Evolutionary conservation across 1,140 invertebrate genomes (phyloP).

Genomic region (Lordiphosa stackelbergi): DNA sequence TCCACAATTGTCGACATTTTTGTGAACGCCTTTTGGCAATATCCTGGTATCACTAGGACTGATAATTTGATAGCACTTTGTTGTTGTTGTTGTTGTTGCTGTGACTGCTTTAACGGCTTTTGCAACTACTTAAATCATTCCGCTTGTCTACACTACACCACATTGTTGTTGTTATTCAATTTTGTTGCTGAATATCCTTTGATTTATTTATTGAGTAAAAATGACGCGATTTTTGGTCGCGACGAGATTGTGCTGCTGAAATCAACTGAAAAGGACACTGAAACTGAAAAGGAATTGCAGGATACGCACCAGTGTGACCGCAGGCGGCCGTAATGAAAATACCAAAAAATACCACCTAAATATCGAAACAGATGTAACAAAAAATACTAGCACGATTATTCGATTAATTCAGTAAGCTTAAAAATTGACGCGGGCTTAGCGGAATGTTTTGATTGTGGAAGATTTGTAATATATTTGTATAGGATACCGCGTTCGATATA

Average conservation of each 20-base stretch:
- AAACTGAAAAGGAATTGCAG: constrained; percentile 23
- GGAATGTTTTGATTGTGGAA: no score
- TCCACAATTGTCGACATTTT: constrained; percentile 71
- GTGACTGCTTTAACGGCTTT: constrained; percentile 4
- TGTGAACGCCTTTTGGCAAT: constrained; percentile 34
- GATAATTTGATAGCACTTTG: constrained; percentile 17
- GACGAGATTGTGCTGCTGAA: constrained; percentile 64
- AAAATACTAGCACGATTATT: not conserved
- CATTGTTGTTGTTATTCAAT: constrained; percentile 26
- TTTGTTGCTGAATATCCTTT: constrained; percentile 16
- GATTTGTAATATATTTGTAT: no score
- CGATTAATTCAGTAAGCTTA: no score
- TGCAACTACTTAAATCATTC: constrained; percentile 10
- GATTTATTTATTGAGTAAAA: constrained; percentile 34
- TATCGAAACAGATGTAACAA: not conserved
- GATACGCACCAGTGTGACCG: constrained; percentile 40
- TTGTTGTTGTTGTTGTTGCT: constrained; percentile 12
- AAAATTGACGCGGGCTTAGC: no score
- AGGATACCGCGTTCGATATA: no score
- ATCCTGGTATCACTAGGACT: constrained; percentile 1
- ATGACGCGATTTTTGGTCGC: constrained; percentile 27
- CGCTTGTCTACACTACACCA: constrained; percentile 30
- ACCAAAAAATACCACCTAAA: constrained; percentile 2
- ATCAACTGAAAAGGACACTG: constrained; percentile 55
- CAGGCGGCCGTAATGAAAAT: not conserved